Evolutionary conservation across 1,140 invertebrate genomes (phyloP).

Genomic region (Euwallacea similis): DNA sequence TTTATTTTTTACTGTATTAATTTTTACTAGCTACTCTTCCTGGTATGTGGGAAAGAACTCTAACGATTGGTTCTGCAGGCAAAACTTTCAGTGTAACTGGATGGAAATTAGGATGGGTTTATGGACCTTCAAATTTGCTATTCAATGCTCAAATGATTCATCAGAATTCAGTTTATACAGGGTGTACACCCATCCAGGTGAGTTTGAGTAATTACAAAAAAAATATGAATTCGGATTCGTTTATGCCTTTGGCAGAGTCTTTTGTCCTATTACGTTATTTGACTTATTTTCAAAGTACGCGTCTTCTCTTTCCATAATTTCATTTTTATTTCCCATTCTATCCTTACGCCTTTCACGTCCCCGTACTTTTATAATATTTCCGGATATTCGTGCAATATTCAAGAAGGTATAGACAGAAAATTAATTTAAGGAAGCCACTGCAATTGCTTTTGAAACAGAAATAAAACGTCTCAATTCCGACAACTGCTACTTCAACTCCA

Average conservation of each 20-base stretch:
- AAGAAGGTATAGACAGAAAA: no score
- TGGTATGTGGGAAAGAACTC: conserved; percentile 96
- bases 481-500: conserved; percentile 84
- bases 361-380: no score
- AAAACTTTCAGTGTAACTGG: conserved; percentile 98
- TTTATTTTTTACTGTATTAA: background rate
- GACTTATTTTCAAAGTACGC: background rate
- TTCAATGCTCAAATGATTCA: conserved; percentile 84
- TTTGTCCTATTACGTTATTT: background rate
- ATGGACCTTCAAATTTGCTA: conserved; percentile 81
- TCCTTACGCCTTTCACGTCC: no score
- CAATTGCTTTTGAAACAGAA: conserved; percentile 87
- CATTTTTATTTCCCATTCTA: no score
- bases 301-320: no score
- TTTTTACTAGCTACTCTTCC: conserved; percentile 78
- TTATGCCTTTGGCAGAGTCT: background rate
- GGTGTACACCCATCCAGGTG: conserved; percentile 79
- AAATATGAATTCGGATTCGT: no score
- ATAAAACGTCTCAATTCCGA: conserved; percentile 66
- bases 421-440: conserved; percentile 75
- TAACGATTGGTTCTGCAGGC: conserved; percentile 96
- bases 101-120: conserved; percentile 97
- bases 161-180: conserved; percentile 93
- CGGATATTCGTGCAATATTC: no score
- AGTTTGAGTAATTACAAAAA: background rate